Evolutionary conservation across 1,140 invertebrate species (phyloP), one percentile per base, ranked within the genome.

Genomic region (Camponotus vicinus): DNA sequence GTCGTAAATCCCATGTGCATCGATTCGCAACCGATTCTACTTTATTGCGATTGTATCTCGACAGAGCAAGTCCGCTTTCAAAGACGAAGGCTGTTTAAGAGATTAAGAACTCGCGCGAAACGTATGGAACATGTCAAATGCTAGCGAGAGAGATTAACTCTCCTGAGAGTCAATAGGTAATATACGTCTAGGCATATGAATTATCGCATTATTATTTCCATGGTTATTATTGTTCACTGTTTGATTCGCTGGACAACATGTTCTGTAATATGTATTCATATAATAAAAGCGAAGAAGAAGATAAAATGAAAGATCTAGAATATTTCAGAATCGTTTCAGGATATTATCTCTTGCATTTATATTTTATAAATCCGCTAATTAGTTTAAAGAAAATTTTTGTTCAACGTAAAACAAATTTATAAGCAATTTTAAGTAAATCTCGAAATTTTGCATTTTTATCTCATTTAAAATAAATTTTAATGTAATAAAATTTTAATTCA

Each of bases 201-300:
- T 83, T 83, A 63, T 32, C 49, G 79, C 69, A 37, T 73, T 61
- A 83, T 73, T 75, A 83, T 49, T 83, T 83, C 32, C 5, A 70
- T 15, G 52, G 49, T 52, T 42, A 79, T 55, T 69, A 21, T 57
- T 57, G 34, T 15, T 42, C 42, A 27, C 37, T 15, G 52, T 73
- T 42, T 1, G 0, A 34, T 32, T 73, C 9, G 9, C 3, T 42
- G 40, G 77, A 80, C 66, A 80, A 70, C 40, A 27, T n/a, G 8
- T 18, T 67, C n/a, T 11, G 34, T 18, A 32, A 57, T 15, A 15
- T 5, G 15, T 32, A 42, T n/a, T 57, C 7, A 5, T 55, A 21
- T 59, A 18, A 6, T 34, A 32, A 37, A 34, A 32, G 18, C 15
- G 7, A 18, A 5, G 15, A 7, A 40, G 32, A 21, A 9, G 18